phyloP scores from a whole-genome alignment of 2,797 vertebrate species.

The Poeciliopsis paucimaculata region DNA sequence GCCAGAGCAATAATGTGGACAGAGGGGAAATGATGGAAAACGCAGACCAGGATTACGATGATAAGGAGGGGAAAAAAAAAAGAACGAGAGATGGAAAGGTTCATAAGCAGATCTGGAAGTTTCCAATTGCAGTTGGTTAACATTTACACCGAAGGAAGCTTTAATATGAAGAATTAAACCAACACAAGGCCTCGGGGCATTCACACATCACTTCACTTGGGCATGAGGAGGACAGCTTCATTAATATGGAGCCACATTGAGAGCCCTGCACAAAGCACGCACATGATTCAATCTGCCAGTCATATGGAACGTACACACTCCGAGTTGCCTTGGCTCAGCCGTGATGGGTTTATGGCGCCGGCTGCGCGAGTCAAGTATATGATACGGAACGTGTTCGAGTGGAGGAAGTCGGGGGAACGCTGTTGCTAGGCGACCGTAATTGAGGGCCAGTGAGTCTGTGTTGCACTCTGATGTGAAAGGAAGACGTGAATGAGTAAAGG shows the following conservation, averaged over 20 bases:
- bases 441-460: conserved; percentile 23
- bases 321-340: conserved; percentile 28
- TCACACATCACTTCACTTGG: not conserved
- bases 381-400: conserved; percentile 27
- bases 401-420: conserved; percentile 24
- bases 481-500: conserved; percentile 31
- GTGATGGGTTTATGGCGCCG: conserved; percentile 6
- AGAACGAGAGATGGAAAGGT: conserved; percentile 22
- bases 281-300: conserved; percentile 1
- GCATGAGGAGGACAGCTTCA: not conserved
- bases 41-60: conserved; percentile 8
- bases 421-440: conserved; percentile 56
- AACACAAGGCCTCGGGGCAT: not conserved
- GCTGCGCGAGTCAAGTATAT: conserved; percentile 21
- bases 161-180: not conserved
- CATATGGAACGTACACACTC: not conserved
- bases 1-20: conserved; percentile 16
- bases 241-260: conserved; percentile 1
- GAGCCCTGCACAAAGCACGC: not conserved
- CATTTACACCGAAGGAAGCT: not conserved
- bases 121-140: conserved; percentile 1
- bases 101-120: not conserved
- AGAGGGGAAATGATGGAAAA: conserved; percentile 28
- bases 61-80: conserved; percentile 8
- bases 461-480: conserved; percentile 28